phyloP scores from a whole-genome alignment of 2,113 vertebrate species.

The Planiliza haematocheilus region DNA sequence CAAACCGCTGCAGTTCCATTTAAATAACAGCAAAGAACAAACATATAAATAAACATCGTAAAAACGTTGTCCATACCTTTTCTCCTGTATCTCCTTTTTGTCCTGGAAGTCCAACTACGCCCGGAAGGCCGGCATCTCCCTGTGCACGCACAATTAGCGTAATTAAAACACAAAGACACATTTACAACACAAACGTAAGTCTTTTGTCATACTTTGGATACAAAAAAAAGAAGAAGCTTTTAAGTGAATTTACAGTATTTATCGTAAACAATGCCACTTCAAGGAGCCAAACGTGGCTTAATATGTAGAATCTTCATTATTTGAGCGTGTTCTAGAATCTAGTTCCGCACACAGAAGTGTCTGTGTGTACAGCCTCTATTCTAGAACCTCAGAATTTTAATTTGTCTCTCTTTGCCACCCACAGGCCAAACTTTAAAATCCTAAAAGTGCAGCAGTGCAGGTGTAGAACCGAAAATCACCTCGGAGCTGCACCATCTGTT shows the following conservation, averaged over 20 bases:
- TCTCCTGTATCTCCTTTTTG: slow-evolving; percentile 87
- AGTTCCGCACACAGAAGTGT: neutral
- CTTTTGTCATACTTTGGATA: neutral
- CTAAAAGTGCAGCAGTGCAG: slow-evolving; percentile 1
- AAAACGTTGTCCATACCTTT: slow-evolving; percentile 71
- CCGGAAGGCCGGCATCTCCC: slow-evolving; percentile 88
- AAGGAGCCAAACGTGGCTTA: neutral
- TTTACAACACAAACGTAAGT: neutral
- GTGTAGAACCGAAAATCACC: slow-evolving; percentile 25
- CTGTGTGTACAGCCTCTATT: neutral
- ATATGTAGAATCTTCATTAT: neutral
- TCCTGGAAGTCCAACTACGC: slow-evolving; percentile 83
- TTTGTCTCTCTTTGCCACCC: slow-evolving; percentile 6
- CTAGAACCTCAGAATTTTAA: neutral
- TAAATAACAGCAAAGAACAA: neutral
- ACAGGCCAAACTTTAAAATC: slow-evolving; percentile 8
- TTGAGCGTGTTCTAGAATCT: neutral
- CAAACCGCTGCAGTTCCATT: neutral
- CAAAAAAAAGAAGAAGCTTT: no score
- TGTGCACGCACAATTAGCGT: slow-evolving; percentile 63
- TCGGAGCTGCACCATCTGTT: slow-evolving; percentile 20
- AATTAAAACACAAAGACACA: neutral
- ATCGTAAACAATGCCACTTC: neutral
- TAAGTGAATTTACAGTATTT: neutral
- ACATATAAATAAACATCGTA: neutral